Evolutionary conservation across 2,888 invertebrate species (phyloP).

Genomic region (Diaprepes abbreviatus): DNA sequence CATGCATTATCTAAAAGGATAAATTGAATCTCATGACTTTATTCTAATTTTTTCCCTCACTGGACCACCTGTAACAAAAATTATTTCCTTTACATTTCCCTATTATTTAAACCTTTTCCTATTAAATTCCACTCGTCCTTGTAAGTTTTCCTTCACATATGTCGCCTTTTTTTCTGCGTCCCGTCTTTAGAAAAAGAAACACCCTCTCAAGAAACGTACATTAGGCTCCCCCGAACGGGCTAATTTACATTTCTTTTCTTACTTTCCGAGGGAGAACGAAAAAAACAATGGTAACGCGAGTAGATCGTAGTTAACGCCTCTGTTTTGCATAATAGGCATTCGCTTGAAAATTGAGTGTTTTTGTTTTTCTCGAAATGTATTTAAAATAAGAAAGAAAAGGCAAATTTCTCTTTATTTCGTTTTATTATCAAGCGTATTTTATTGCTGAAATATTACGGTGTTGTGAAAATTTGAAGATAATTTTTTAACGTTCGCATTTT

Average conservation of each 20-base stretch:
- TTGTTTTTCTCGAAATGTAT: constrained; percentile 7
- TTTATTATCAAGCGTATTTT: not conserved
- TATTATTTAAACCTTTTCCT: too few species aligned
- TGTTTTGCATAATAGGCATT: constrained; percentile 45
- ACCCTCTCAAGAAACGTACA: not conserved
- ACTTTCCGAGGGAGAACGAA: constrained; percentile 24
- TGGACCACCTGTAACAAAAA: too few species aligned
- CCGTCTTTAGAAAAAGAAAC: not conserved
- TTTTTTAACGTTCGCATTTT: not conserved
- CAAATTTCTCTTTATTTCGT: not conserved
- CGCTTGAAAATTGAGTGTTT: constrained; percentile 39
- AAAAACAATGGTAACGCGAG: constrained; percentile 45
- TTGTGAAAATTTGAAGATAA: not conserved
- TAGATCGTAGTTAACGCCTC: constrained; percentile 46
- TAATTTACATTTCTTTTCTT: constrained; percentile 49
- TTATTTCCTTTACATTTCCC: too few species aligned
- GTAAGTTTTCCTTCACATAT: not conserved
- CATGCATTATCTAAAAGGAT: too few species aligned
- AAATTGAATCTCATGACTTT: too few species aligned
- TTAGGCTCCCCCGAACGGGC: constrained; percentile 31
- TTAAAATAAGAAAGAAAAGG: constrained; percentile 6
- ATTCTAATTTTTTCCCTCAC: too few species aligned
- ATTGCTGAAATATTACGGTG: not conserved
- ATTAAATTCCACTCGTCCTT: too few species aligned
- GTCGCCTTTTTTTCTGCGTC: not conserved